Evolutionary conservation across 2,888 invertebrate species (phyloP).

Genomic region (Machimus atricapillus): DNA sequence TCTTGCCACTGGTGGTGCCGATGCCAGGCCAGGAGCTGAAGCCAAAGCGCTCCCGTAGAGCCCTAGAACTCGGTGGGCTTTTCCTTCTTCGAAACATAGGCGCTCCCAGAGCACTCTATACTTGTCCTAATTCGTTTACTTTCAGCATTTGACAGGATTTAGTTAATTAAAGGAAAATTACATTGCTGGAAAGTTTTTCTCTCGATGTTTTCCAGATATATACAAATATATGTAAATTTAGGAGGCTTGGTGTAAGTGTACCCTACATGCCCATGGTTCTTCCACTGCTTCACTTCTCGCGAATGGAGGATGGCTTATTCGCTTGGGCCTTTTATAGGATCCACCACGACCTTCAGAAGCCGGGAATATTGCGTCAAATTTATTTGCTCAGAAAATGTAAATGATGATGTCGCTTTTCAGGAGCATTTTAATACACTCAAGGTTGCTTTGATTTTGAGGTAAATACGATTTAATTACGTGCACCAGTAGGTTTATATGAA

Average conservation of each 20-base stretch:
- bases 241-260: background rate
- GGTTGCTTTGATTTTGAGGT: background rate
- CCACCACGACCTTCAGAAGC: background rate
- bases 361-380: background rate
- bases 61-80: background rate
- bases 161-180: slow-evolving; percentile 29
- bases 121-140: slow-evolving; percentile 24
- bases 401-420: background rate
- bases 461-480: background rate
- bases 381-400: background rate
- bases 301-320: background rate
- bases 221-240: background rate
- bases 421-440: background rate
- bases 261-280: background rate
- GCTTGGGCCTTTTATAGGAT: background rate
- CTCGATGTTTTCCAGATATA: background rate
- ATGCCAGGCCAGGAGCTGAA: background rate
- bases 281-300: background rate
- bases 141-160: slow-evolving; percentile 22
- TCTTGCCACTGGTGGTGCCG: background rate
- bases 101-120: background rate
- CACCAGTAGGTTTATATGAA: background rate
- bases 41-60: background rate
- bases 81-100: background rate
- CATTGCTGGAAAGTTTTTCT: slow-evolving; percentile 15